Conservation (phyloP, 2,113 vertebrate species). For the Chionodraco myersi region DNA sequence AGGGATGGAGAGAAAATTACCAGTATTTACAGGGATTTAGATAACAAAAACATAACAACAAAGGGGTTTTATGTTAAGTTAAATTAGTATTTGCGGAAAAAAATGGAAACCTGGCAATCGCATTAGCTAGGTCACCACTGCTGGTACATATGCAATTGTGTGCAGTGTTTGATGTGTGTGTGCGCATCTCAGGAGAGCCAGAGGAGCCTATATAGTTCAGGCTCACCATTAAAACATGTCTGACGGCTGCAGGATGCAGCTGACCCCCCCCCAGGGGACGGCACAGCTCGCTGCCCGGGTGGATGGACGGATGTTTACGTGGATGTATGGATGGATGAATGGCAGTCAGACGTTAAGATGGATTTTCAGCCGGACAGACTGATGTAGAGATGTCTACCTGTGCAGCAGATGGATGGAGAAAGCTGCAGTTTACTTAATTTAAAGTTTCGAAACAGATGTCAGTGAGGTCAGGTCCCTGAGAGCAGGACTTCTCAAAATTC, state of each 20-base stretch:
- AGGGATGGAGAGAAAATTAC: constrained; percentile 19
- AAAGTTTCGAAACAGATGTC: not conserved
- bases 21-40: constrained; percentile 24
- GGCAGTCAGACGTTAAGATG: constrained; percentile 11
- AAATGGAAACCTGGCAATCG: constrained; percentile 19
- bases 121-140: constrained; percentile 23
- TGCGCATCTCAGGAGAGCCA: constrained; percentile 31
- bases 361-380: constrained; percentile 9
- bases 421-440: not conserved
- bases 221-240: constrained; percentile 67
- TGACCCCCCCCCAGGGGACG: constrained; percentile 72
- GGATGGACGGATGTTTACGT: constrained; percentile 48
- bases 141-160: constrained; percentile 38
- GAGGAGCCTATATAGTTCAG: constrained; percentile 47
- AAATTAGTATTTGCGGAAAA: constrained; percentile 28
- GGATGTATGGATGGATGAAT: constrained; percentile 36
- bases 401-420: constrained; percentile 4
- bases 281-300: constrained; percentile 48
- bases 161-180: constrained; percentile 51
- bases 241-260: constrained; percentile 67
- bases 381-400: constrained; percentile 7
- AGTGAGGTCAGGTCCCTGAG: not conserved
- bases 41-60: constrained; percentile 5
- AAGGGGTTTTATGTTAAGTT: constrained; percentile 9
- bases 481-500: not conserved